phyloP scores from a whole-genome alignment of 2,797 vertebrate genomes.

The Cetoscarus ocellatus region DNA sequence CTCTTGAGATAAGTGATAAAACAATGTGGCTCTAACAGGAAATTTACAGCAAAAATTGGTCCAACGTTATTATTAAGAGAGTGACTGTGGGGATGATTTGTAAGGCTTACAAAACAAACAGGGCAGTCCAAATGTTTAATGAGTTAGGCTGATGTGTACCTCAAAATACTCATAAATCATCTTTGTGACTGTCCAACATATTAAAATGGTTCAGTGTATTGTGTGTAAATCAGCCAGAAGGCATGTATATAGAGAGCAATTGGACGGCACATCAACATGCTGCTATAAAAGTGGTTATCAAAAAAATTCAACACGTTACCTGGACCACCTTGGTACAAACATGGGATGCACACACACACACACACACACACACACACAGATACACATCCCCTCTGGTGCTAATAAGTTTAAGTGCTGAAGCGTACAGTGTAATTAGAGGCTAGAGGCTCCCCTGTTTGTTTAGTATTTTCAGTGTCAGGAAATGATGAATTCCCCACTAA shows the following conservation, averaged over 20 bases:
- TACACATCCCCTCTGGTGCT: slow-evolving; percentile 52
- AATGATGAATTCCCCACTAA: slow-evolving; percentile 71
- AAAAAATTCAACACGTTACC: slow-evolving; percentile 15
- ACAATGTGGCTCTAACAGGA: too few species aligned
- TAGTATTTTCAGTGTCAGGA: slow-evolving; percentile 64
- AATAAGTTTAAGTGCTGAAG: slow-evolving; percentile 82
- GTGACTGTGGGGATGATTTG: neutral
- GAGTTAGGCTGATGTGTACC: neutral
- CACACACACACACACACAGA: slow-evolving; percentile 19
- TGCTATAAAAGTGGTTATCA: slow-evolving; percentile 40
- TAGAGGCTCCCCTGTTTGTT: slow-evolving; percentile 69
- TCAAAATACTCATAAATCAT: neutral
- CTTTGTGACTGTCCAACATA: neutral
- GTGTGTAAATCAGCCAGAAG: neutral
- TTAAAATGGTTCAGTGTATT: neutral
- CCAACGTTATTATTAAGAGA: neutral
- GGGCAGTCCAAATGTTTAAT: neutral
- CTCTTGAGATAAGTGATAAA: too few species aligned
- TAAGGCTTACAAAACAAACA: slow-evolving; percentile 1
- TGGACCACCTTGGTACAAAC: slow-evolving; percentile 27
- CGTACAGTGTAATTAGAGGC: slow-evolving; percentile 73
- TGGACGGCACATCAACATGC: slow-evolving; percentile 40
- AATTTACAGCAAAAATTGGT: neutral
- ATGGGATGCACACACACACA: slow-evolving; percentile 6
- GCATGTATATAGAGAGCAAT: slow-evolving; percentile 3